Evolutionary conservation across 2,113 vertebrate genomes (phyloP).

Genomic region (Neopipo cinnamomea): DNA sequence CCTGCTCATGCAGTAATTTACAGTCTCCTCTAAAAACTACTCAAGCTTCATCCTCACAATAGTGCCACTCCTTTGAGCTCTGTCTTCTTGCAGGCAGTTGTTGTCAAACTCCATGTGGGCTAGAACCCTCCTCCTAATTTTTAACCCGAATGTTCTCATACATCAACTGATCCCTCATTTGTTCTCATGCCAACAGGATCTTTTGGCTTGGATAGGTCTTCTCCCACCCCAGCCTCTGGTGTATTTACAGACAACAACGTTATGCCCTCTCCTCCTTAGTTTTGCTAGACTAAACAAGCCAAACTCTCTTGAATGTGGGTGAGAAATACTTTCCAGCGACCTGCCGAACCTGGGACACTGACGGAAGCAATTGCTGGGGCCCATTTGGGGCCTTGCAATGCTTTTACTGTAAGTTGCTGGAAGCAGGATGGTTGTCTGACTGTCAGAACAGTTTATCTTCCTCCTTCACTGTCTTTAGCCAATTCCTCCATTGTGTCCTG

Average conservation of each 20-base stretch:
- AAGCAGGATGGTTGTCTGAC: neutral
- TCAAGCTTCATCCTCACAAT: neutral
- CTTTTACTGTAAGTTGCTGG: neutral
- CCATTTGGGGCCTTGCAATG: neutral
- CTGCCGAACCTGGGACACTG: neutral
- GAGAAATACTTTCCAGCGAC: conserved; percentile 37
- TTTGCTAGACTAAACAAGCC: conserved; percentile 51
- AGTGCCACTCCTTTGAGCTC: neutral
- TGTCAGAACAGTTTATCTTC: neutral
- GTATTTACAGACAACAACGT: conserved; percentile 45
- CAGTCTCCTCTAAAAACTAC: neutral
- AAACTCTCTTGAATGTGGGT: conserved; percentile 9
- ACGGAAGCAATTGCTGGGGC: neutral
- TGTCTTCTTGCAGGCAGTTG: neutral
- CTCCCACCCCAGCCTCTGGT: neutral
- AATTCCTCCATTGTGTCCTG: neutral
- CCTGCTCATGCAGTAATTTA: neutral
- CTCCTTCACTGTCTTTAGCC: neutral
- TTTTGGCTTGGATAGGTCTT: neutral
- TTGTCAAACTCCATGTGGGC: neutral
- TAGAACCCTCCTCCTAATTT: neutral
- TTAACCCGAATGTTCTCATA: neutral
- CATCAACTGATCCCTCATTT: neutral
- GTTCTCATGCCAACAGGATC: conserved; percentile 21
- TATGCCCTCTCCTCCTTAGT: conserved; percentile 11